These are phyloP conservation scores for Eumerus sabulonum DNA, from an alignment of 2,888 invertebrate species.

Conservation along the genomic window DNA sequence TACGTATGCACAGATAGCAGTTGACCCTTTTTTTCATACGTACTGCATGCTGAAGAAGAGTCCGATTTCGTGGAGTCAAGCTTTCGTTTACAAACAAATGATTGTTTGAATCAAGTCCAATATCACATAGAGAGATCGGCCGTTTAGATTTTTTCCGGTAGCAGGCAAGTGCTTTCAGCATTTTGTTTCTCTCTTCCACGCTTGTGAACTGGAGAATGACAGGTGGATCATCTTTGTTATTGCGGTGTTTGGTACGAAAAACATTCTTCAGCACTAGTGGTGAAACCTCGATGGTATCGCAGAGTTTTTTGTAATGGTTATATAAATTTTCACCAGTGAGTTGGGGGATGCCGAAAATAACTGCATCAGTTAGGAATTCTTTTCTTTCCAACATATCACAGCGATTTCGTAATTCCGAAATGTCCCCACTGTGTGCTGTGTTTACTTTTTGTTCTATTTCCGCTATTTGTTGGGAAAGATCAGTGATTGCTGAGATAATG, in stretches of 20 bases:
- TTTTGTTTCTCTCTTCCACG: neutral
- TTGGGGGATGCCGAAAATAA: too few relatives aligned
- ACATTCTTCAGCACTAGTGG: too few relatives aligned
- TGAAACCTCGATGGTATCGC: too few relatives aligned
- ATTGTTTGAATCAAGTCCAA: constrained; percentile 4
- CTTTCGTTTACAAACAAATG: constrained; percentile 18
- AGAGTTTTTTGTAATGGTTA: too few relatives aligned
- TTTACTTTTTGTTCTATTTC: constrained; percentile 5
- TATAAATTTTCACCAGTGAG: too few relatives aligned
- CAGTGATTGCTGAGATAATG: constrained; percentile 1
- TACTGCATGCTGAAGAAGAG: constrained; percentile 16
- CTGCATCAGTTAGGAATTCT: too few relatives aligned
- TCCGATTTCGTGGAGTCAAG: constrained; percentile 16
- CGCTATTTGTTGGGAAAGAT: neutral
- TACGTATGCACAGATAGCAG: constrained; percentile 3
- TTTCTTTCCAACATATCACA: too few relatives aligned
- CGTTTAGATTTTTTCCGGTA: constrained; percentile 14
- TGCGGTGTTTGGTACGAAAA: too few relatives aligned
- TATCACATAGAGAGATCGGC: constrained; percentile 10
- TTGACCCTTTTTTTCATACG: constrained; percentile 10
- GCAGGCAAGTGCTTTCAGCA: neutral
- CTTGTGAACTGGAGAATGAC: too few relatives aligned
- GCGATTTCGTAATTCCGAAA: constrained; percentile 1
- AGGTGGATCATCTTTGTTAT: too few relatives aligned
- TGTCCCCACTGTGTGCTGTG: neutral